Conservation (phyloP, 2,113 vertebrate species). For the Physeter macrocephalus region DNA sequence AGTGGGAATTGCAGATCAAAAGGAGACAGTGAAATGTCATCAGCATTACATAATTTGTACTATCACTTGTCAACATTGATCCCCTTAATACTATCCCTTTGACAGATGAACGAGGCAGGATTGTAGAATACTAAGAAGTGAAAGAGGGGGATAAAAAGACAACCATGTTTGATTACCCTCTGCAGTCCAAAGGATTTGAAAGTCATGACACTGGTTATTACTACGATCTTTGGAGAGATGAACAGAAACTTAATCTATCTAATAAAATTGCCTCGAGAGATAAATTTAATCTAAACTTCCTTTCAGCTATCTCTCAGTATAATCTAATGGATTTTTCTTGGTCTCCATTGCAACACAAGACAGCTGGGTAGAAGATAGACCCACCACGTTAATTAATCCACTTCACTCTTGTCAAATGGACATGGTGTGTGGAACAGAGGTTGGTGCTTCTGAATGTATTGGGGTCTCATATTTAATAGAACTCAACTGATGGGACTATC, state of each 20-base stretch:
- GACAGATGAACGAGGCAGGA: constrained; percentile 79
- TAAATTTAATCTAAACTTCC: constrained; percentile 80
- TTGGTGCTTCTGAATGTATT: constrained; percentile 32
- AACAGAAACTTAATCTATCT: constrained; percentile 80
- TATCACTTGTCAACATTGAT: constrained; percentile 85
- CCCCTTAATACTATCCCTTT: constrained; percentile 81
- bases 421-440: not conserved
- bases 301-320: constrained; percentile 65
- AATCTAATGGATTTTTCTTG: constrained; percentile 63
- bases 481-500: not conserved
- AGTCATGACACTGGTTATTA: constrained; percentile 84
- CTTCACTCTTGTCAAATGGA: constrained; percentile 52
- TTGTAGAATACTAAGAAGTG: constrained; percentile 79
- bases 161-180: constrained; percentile 79
- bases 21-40: constrained; percentile 81
- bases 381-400: constrained; percentile 64
- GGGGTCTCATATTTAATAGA: constrained; percentile 20
- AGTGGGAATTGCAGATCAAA: constrained; percentile 81
- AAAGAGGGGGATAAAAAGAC: constrained; percentile 80
- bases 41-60: constrained; percentile 85
- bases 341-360: constrained; percentile 60
- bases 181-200: constrained; percentile 81
- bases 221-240: constrained; percentile 77
- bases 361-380: constrained; percentile 51
- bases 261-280: constrained; percentile 80